phyloP scores from a whole-genome alignment of 2,888 invertebrate genomes.

The Nomada hirtipes region DNA sequence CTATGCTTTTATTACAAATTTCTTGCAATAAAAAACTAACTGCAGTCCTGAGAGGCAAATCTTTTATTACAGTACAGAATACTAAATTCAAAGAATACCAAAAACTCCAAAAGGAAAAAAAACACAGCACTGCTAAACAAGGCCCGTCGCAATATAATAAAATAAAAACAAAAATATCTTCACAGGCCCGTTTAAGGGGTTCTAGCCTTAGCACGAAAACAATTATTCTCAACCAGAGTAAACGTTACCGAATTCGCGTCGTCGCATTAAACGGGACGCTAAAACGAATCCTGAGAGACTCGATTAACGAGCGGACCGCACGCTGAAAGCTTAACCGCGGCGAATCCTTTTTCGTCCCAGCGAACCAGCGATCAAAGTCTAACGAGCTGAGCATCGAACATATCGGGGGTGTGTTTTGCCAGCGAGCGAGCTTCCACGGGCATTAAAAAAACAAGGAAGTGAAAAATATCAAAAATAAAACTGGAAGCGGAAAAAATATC shows the following conservation, averaged over 20 bases:
- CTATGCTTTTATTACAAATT: too few species aligned
- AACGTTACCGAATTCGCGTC: slow-evolving; percentile 6
- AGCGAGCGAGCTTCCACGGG: slow-evolving; percentile 10
- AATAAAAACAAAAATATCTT: neutral
- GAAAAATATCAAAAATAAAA: neutral
- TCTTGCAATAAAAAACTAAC: too few species aligned
- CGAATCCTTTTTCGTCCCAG: slow-evolving; percentile 30
- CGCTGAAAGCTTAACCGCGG: slow-evolving; percentile 43
- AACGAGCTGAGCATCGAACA: slow-evolving; percentile 44
- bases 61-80: too few species aligned
- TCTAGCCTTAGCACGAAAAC: too few species aligned
- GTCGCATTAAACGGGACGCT: slow-evolving; percentile 27
- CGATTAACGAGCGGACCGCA: slow-evolving; percentile 50
- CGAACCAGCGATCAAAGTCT: slow-evolving; percentile 37
- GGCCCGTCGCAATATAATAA: too few species aligned
- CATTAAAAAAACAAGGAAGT: slow-evolving; percentile 13
- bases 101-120: neutral
- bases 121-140: neutral
- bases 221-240: slow-evolving; percentile 1
- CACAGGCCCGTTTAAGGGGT: neutral
- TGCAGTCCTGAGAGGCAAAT: too few species aligned
- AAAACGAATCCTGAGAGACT: slow-evolving; percentile 38
- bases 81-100: neutral
- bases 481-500: slow-evolving; percentile 9
- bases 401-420: slow-evolving; percentile 28